These are phyloP conservation scores for Pammene aurita DNA, from an alignment of 2,888 invertebrate species.

Conservation along the genomic window DNA sequence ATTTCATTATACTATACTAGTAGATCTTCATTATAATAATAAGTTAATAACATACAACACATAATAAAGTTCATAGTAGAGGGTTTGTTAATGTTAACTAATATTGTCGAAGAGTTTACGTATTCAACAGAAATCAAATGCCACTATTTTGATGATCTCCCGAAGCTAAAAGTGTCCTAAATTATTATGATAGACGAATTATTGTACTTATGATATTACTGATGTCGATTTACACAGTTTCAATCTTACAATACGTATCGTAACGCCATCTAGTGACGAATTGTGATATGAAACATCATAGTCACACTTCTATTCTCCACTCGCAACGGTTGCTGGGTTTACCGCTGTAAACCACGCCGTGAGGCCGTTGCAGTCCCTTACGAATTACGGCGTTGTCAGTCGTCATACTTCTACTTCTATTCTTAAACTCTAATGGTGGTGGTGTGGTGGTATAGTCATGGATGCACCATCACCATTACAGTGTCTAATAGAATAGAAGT, in stretches of 20 bases:
- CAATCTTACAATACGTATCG: background rate
- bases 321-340: too few relatives aligned
- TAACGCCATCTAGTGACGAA: constrained; percentile 1
- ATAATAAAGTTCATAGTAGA: background rate
- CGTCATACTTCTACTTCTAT: too few relatives aligned
- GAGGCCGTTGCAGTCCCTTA: too few relatives aligned
- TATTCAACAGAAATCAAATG: background rate
- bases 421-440: too few relatives aligned
- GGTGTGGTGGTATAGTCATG: too few relatives aligned
- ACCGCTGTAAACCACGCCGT: too few relatives aligned
- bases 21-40: background rate
- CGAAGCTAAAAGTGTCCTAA: background rate
- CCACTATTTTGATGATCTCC: background rate
- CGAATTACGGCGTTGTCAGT: too few relatives aligned
- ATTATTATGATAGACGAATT: background rate
- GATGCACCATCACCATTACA: too few relatives aligned
- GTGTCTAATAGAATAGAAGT: too few relatives aligned
- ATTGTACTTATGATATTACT: constrained; percentile 18
- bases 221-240: background rate
- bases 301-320: too few relatives aligned
- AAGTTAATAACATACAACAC: background rate
- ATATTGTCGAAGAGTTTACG: background rate
- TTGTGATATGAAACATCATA: background rate
- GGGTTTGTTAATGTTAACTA: background rate
- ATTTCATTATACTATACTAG: constrained; percentile 9